Evolutionary conservation across 1,140 invertebrate species (phyloP).

Genomic region (Hypothenemus hampei): DNA sequence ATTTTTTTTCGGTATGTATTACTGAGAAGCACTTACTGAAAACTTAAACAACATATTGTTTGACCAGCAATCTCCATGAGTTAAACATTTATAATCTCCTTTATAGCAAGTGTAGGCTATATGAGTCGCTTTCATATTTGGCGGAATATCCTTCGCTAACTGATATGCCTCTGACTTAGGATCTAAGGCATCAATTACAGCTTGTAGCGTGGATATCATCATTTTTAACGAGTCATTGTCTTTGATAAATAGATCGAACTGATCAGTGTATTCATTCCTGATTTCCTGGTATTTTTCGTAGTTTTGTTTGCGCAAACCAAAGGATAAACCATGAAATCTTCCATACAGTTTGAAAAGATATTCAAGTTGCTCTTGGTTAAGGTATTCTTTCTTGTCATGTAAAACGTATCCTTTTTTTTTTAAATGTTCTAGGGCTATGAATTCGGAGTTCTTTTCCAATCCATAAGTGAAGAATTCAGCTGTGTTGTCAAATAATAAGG

Average conservation of each 20-base stretch:
- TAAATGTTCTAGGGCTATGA: constrained; percentile 11
- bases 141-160: no score
- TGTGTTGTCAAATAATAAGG: constrained; percentile 4
- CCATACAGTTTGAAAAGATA: constrained; percentile 15
- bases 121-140: no score
- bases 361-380: constrained; percentile 9
- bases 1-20: no score
- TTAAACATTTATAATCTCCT: constrained; percentile 12
- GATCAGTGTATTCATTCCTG: background rate
- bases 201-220: no score
- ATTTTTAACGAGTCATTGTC: no score
- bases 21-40: constrained; percentile 24
- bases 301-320: constrained; percentile 42
- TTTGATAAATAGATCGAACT: constrained; percentile 34
- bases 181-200: no score
- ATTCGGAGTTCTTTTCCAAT: background rate
- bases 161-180: no score
- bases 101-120: no score
- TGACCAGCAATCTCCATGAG: constrained; percentile 28
- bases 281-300: constrained; percentile 23
- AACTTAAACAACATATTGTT: constrained; percentile 29
- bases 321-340: constrained; percentile 35
- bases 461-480: background rate
- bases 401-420: constrained; percentile 8
- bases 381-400: constrained; percentile 2